Percentiles rank a stretch among this genome's conserved stretches.
phyloP scores from a whole-genome alignment of 2,888 invertebrate genomes.

The Catocala nupta region DNA sequence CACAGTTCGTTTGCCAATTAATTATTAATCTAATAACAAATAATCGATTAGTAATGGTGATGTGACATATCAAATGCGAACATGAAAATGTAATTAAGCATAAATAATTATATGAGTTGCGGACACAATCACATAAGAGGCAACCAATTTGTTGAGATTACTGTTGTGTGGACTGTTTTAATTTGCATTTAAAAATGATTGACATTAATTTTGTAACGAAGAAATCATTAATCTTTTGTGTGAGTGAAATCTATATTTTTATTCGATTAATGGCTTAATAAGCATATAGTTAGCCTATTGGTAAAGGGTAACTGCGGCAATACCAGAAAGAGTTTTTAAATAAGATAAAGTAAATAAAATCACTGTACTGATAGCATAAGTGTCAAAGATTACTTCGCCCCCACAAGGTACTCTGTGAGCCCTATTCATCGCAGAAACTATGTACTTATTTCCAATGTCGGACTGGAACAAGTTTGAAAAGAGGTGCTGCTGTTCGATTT shows the following conservation, averaged over 20 bases:
- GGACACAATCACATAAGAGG: background rate
- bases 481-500: no score
- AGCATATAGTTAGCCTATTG: no score
- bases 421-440: no score
- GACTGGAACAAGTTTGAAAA: no score
- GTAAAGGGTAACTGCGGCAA: no score
- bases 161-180: background rate
- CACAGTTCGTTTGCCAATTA: background rate
- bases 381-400: no score
- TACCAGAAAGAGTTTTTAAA: no score
- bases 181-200: background rate
- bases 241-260: background rate
- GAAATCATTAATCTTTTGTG: background rate
- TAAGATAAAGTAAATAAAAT: no score
- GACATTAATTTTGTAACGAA: background rate
- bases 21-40: background rate
- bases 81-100: background rate
- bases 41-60: background rate
- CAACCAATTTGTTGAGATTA: background rate
- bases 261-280: no score
- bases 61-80: background rate
- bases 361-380: no score
- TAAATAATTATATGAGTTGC: background rate
- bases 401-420: no score
- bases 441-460: no score